Evolutionary conservation across 1,140 invertebrate species (phyloP), one percentile per base, ranked within the genome.

Genomic region (Leptoteleia sp.): DNA sequence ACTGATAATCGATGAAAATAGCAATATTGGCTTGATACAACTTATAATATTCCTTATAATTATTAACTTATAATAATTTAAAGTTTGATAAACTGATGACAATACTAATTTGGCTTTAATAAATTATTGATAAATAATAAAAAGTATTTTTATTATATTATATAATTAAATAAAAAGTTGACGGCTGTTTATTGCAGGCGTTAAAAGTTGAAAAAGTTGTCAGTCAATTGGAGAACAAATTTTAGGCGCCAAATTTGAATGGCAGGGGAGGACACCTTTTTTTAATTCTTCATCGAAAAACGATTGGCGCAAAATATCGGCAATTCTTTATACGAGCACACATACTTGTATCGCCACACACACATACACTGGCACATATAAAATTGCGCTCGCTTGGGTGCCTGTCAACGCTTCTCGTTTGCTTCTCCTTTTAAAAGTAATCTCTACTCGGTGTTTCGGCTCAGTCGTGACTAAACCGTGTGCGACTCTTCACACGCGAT

Each of bases 361-460:
- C 9, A n/a, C n/a, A n/a, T n/a, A n/a, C n/a, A n/a, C n/a, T n/a
- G n/a, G 27, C 61, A 17, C 40, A 29, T 19, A 35, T 55, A 43
- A 59, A 73, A 73, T 62, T 73, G 59, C 64, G 48, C 57, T 47
- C 47, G 13, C 40, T 55, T 16, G 19, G 62, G 33, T 67, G 75
- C 61, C 59, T 68, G 67, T 68, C 61, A 78, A 78, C 75, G 67
- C 67, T 72, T 50, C 59, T 62, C 52, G 52, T 64, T 72, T 68
- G 76, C 76, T 79, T 81, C 75, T 75, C 75, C 72, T 65, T 80
- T 76, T 67, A 81, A 77, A 77, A 77, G 79, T 81, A 73, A 81
- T 78, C 70, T 77, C 73, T 64, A n/a, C 73, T 55, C 72, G 17
- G 55, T 62, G 71, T 77, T 77, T 77, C 70, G 64, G 79, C 35